Conservation (phyloP, 2,797 vertebrate species). For the Remorina albescens region DNA sequence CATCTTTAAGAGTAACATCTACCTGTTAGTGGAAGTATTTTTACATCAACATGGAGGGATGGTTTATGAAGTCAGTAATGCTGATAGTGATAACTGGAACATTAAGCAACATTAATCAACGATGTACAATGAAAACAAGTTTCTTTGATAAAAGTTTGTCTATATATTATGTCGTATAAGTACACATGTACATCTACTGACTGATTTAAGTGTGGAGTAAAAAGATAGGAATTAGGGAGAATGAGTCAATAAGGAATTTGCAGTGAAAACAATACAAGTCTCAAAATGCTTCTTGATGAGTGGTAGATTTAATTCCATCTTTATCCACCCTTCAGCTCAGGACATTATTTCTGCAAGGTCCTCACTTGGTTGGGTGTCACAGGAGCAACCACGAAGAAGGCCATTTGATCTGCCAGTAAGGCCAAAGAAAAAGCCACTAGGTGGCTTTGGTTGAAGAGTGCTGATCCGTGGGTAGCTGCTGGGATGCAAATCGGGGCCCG, state of each 20-base stretch:
- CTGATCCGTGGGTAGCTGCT: no score
- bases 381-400: no score
- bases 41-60: background rate
- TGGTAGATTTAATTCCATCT: background rate
- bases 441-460: no score
- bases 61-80: background rate
- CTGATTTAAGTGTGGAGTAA: no score
- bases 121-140: background rate
- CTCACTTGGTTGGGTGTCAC: no score
- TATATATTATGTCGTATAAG: background rate
- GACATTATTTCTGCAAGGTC: no score
- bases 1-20: background rate
- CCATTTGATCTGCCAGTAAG: no score
- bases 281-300: background rate
- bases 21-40: background rate
- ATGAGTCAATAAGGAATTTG: no score
- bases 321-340: background rate
- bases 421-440: no score
- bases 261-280: background rate
- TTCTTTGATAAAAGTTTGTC: background rate
- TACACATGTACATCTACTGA: no score
- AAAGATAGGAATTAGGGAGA: background rate
- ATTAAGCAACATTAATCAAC: background rate
- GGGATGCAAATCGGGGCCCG: no score
- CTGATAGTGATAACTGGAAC: background rate